Base-by-base conservation (phyloP, 2,113 vertebrate genomes). In the Equus quagga region DNA sequence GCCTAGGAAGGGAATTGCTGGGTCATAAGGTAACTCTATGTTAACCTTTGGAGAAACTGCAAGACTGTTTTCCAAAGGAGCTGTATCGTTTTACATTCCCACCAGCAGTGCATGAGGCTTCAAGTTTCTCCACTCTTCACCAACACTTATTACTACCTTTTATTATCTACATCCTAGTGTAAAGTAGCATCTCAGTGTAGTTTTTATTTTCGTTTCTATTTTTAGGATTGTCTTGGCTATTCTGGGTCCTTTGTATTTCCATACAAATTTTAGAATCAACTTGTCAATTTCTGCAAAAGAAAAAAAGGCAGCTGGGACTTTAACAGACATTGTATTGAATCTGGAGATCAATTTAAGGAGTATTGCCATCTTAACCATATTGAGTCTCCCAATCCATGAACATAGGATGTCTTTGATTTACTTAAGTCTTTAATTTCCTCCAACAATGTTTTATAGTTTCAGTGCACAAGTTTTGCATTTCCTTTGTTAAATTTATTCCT, bases 201-300 rank as follows among this genome's bases (percentile, higher is more conserved):
- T 41, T 75, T 73, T 31, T 15, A 79, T n/a, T 36, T 56, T 60
- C 44, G 26, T 60, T 80, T 69, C 46, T 75, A 41, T 89, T 92
- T 44, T 51, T 17, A 62, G 80, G 24, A 73, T 64, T 73, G n/a
- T 62, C 62, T 85, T 26, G 23, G 15, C 33, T 90, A 58, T 51
- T 84, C 78, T 31, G 19, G 78, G 62, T 60, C 58, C 62, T 79
- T 73, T 56, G 14, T 89, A 90, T 89, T 85, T 89, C 79, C n/a
- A n/a, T 94, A 31, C 36, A 46, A 84, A 92, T 84, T 92, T 70
- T 73, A 67, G 69, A 78, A 76, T 91, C 73, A 94, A 76, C 87
- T 64, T 78, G n/a, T 62, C 56, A 62, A 51, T 64, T 91, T 75
- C 80, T 60, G 10, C 13, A 28, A 33, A 49, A 44, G 60, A n/a